These are phyloP conservation scores for Capricornis sumatraensis DNA, from an alignment of 2,113 vertebrate species.

Conservation along the genomic window DNA sequence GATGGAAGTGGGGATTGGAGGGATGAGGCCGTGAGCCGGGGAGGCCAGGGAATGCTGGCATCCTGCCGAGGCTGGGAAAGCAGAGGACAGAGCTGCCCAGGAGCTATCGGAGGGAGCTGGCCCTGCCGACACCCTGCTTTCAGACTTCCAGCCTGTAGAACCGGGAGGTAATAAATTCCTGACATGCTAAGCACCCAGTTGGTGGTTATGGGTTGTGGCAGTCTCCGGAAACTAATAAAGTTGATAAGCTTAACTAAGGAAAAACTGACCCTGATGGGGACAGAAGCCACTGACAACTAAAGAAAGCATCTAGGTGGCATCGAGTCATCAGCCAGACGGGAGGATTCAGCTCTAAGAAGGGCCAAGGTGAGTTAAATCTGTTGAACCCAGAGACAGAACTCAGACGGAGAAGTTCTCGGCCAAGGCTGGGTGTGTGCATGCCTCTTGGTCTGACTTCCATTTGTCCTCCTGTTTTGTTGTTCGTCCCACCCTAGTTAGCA, in stretches of 20 bases:
- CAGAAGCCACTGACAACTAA: background rate
- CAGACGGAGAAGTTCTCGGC: background rate
- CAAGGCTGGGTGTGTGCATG: background rate
- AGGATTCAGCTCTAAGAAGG: background rate
- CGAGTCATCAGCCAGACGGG: background rate
- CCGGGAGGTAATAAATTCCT: background rate
- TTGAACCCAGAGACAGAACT: background rate
- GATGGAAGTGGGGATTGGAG: background rate
- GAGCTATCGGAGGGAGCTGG: rapidly evolving
- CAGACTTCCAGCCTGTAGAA: background rate
- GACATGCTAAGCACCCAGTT: background rate
- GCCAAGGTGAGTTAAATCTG: background rate
- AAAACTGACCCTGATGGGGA: background rate
- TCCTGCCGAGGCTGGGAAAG: background rate
- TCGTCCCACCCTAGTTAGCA: background rate
- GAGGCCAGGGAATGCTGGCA: background rate
- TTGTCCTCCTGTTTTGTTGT: background rate
- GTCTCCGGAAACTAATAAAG: background rate
- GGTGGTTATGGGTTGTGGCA: too few relatives aligned
- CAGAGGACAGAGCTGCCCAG: too few relatives aligned
- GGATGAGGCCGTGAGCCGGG: rapidly evolving
- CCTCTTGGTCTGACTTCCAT: background rate
- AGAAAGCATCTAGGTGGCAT: background rate
- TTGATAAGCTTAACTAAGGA: background rate
- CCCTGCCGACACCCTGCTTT: background rate